A percentile compares a stretch with the other conserved stretches of the same genome.
Conservation (phyloP, 2,797 vertebrate genomes). For the Anguilla pacifica region DNA sequence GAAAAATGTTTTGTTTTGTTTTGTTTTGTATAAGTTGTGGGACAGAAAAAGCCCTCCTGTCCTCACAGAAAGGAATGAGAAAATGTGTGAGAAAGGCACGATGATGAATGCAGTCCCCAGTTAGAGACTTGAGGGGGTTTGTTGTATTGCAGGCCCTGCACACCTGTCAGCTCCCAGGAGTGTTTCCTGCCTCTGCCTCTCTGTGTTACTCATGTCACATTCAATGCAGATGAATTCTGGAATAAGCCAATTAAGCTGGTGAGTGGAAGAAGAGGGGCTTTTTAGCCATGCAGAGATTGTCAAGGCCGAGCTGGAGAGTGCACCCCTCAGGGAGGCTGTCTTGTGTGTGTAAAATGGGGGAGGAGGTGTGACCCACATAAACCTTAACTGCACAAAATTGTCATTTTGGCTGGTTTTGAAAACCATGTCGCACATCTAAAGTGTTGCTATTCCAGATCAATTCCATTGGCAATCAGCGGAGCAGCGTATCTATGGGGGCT, state of each 20-base stretch:
- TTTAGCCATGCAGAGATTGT: conserved; percentile 30
- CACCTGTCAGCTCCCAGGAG: conserved; percentile 50
- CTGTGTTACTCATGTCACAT: conserved; percentile 46
- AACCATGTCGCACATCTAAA: neutral
- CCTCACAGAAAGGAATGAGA: conserved; percentile 42
- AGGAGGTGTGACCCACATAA: neutral
- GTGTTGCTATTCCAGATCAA: neutral
- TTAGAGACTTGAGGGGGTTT: conserved; percentile 38
- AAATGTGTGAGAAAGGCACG: conserved; percentile 49
- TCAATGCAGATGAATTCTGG: conserved; percentile 50
- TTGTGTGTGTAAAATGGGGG: conserved; percentile 25
- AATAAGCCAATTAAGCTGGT: conserved; percentile 39
- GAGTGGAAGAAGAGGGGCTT: conserved; percentile 31
- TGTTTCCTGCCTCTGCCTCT: conserved; percentile 40
- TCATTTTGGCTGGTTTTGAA: neutral
- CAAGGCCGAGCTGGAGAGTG: conserved; percentile 42
- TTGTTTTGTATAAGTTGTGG: neutral
- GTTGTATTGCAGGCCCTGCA: conserved; percentile 41
- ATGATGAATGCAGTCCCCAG: conserved; percentile 49
- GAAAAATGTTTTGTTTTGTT: conserved; percentile 1
- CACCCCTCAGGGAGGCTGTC: conserved; percentile 50
- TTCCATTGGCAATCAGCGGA: neutral
- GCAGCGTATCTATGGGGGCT: neutral
- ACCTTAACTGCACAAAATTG: neutral
- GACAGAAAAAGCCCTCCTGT: conserved; percentile 28